Evolutionary conservation across 2,113 vertebrate genomes (phyloP).

Genomic region (Galemys pyrenaicus): DNA sequence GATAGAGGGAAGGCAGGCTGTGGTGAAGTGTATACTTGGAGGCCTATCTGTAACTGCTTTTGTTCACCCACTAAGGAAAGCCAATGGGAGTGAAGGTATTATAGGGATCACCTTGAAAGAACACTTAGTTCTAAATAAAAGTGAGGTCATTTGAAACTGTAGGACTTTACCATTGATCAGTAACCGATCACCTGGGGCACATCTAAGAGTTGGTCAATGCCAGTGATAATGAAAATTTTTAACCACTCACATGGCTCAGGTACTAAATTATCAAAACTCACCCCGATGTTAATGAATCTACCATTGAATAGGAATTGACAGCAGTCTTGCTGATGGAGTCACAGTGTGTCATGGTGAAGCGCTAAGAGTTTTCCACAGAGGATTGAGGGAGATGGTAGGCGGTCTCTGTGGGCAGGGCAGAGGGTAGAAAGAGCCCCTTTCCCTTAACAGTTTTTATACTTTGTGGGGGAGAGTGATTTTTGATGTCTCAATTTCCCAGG

Average conservation of each 20-base stretch:
- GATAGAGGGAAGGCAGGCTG: background rate
- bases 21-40: background rate
- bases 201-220: background rate
- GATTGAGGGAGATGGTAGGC: too few species aligned
- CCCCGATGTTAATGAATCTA: accelerated
- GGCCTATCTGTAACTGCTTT: background rate
- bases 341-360: background rate
- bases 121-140: background rate
- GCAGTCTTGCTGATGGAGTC: background rate
- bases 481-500: background rate
- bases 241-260: too few species aligned
- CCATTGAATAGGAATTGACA: background rate
- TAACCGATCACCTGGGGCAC: background rate
- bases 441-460: background rate
- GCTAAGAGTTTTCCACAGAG: background rate
- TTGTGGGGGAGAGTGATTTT: background rate
- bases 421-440: background rate
- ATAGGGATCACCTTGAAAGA: background rate
- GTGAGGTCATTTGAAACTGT: background rate
- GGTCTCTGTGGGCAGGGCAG: background rate
- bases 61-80: background rate
- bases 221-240: background rate
- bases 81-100: background rate
- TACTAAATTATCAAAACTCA: background rate
- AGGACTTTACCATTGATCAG: background rate